Conservation (phyloP, 2,113 vertebrate genomes). For the Dendropsophus ebraccatus region DNA sequence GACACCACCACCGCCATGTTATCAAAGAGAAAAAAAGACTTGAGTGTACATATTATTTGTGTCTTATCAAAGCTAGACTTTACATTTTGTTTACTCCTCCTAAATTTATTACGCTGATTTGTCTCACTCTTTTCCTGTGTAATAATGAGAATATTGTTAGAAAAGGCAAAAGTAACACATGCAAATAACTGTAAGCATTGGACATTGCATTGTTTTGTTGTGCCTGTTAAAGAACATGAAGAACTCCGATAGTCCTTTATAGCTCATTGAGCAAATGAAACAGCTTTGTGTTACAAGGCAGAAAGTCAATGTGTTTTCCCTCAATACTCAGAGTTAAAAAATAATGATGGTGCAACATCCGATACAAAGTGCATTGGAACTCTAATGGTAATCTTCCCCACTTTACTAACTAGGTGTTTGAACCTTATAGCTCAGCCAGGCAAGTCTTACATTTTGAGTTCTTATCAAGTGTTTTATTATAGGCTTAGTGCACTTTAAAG, state of each 20-base stretch:
- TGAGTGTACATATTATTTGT: no score
- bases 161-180: background rate
- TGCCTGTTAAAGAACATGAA: constrained; percentile 32
- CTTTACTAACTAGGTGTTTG: constrained; percentile 18
- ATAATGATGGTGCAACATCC: constrained; percentile 32
- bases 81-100: background rate
- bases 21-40: no score
- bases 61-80: no score
- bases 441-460: constrained; percentile 15
- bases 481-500: no score
- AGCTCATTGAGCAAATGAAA: constrained; percentile 43
- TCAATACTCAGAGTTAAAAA: constrained; percentile 16
- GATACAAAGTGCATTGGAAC: constrained; percentile 25
- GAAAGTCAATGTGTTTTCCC: constrained; percentile 34
- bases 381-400: constrained; percentile 37
- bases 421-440: background rate
- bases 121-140: background rate
- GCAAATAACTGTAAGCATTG: background rate
- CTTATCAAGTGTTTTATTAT: background rate
- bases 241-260: constrained; percentile 29
- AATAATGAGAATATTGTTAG: background rate
- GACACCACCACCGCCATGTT: no score
- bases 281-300: constrained; percentile 36
- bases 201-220: constrained; percentile 20
- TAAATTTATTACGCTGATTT: background rate